Evolutionary conservation across 2,888 invertebrate genomes (phyloP).

Genomic region (Monochamus alternatus): DNA sequence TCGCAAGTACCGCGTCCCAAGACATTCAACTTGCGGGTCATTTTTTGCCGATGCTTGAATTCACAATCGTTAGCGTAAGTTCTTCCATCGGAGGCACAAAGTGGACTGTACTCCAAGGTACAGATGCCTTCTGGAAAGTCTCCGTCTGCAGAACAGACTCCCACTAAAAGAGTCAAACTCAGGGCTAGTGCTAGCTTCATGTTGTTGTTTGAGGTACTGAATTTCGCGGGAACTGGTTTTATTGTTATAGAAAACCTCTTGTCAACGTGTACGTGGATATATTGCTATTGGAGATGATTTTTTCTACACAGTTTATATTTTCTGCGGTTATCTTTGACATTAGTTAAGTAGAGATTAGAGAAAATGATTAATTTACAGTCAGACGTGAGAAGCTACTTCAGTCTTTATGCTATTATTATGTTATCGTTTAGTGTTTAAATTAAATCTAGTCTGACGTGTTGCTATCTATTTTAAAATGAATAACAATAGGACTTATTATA

Average conservation of each 20-base stretch:
- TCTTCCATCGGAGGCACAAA: slow-evolving; percentile 29
- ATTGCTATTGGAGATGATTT: background rate
- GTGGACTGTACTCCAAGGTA: slow-evolving; percentile 16
- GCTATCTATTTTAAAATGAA: no score
- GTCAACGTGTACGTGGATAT: background rate
- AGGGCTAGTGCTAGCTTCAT: slow-evolving; percentile 1
- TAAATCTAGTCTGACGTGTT: no score
- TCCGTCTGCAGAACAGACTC: slow-evolving; percentile 1
- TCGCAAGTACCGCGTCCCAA: slow-evolving; percentile 16
- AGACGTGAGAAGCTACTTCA: no score
- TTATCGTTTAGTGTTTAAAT: no score
- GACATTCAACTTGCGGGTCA: background rate
- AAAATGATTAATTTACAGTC: no score
- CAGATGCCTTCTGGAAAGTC: slow-evolving; percentile 5
- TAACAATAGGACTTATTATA: no score
- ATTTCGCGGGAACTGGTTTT: background rate
- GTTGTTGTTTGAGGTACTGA: background rate
- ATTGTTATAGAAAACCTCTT: background rate
- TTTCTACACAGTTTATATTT: background rate
- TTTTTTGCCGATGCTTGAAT: slow-evolving; percentile 8
- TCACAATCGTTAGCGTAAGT: slow-evolving; percentile 27
- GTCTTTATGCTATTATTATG: no score
- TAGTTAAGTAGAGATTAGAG: no score
- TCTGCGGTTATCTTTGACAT: no score
- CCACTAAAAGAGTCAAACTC: background rate